These are phyloP conservation scores for Enoplosus armatus DNA, from an alignment of 2,797 vertebrate species.

Conservation along the genomic window DNA sequence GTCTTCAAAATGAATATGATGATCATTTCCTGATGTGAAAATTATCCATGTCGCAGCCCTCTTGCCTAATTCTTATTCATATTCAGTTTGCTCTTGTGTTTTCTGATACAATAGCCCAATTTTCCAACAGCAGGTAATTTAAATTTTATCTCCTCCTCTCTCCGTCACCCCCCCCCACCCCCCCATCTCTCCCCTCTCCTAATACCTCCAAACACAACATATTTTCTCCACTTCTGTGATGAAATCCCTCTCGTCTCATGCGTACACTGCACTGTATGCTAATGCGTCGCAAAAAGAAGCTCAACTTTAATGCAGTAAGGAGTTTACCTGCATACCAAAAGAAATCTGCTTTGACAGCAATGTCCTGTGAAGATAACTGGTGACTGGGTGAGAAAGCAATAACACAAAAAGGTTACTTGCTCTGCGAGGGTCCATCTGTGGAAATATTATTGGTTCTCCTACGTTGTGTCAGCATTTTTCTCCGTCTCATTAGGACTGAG, in stretches of 20 bases:
- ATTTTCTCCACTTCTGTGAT: slow-evolving; percentile 55
- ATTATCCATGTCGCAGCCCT: background rate
- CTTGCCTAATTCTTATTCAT: slow-evolving; percentile 26
- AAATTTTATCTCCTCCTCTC: slow-evolving; percentile 42
- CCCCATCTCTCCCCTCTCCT: background rate
- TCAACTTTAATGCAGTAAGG: slow-evolving; percentile 61
- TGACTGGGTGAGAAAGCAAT: slow-evolving; percentile 72
- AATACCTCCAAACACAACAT: slow-evolving; percentile 56
- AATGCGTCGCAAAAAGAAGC: slow-evolving; percentile 59
- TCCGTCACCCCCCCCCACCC: background rate
- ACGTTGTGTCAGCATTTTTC: slow-evolving; percentile 69
- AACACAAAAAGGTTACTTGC: slow-evolving; percentile 76
- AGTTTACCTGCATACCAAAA: slow-evolving; percentile 61
- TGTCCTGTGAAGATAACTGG: slow-evolving; percentile 64
- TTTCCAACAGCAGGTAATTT: slow-evolving; percentile 39
- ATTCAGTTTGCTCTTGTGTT: slow-evolving; percentile 35
- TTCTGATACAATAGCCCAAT: slow-evolving; percentile 32
- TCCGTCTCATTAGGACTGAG: slow-evolving; percentile 71
- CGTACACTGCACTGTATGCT: slow-evolving; percentile 53
- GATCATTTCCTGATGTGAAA: slow-evolving; percentile 13
- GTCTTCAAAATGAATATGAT: slow-evolving; percentile 18
- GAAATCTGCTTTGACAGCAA: slow-evolving; percentile 77
- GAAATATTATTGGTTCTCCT: slow-evolving; percentile 68
- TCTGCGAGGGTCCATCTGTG: slow-evolving; percentile 59
- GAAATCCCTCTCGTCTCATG: slow-evolving; percentile 63